Evolutionary conservation across 2,113 vertebrate genomes (phyloP), one percentile per base, ranked within the genome.

Genomic region (Siniperca knerii): DNA sequence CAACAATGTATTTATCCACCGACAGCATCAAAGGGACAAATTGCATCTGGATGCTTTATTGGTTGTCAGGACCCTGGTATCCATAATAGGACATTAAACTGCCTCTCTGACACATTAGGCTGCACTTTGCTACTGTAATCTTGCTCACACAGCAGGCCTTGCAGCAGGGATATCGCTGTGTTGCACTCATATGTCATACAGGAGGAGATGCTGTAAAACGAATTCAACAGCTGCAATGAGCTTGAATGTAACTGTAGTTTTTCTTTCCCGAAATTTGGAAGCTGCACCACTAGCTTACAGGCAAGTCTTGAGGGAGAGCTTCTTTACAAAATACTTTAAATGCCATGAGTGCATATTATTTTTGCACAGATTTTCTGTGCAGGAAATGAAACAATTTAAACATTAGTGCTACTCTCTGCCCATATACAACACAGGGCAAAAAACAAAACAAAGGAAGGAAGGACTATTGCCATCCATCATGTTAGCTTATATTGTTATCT

Each of bases 11-110:
- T 87, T 90, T 74, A 86, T 75, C 58, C 58, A 69, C 23, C 11
- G 15, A 65, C 64, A 85, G 77, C 77, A 79, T 77, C 83, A 71
- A 60, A 46, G 60, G 77, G 84, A 89, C 88, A 93, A 89, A 93
- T 74, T 91, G 71, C 87, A 90, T 87, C 77, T 83, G 86, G 74
- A 81, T 82, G 89, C 46, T 92, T 92, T 92, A 93, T 76, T 86
- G 89, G 60, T 75, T 90, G 90, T 92, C 88, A 87, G 82, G 81
- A 86, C 65, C 54, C 50, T 10, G 65, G 90, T 75, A 79, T 92
- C 89, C 64, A 85, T 89, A 88, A 92, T 77, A 77, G 89, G 84
- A 88, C 83, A 90, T 90, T 90, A 90, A 94, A 82, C 79, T 91
- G 89, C 87, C 87, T 86, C 75, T 57, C 73, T 81, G 87, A 89